These are phyloP conservation scores for Rhabdophis nuchalis DNA, from an alignment of 2,797 vertebrate species.

Conservation along the genomic window DNA sequence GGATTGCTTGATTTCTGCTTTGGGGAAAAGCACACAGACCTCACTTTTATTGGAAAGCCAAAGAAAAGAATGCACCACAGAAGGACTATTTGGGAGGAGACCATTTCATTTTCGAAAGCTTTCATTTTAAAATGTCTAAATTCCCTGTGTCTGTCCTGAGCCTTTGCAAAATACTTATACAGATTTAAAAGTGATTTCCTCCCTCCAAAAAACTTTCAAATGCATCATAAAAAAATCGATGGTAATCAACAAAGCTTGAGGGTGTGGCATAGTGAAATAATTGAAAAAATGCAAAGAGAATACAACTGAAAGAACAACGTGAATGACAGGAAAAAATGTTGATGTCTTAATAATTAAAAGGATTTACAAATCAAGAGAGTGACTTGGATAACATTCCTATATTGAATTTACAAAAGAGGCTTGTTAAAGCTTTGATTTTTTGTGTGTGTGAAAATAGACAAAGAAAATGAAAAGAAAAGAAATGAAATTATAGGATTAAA, in stretches of 20 bases:
- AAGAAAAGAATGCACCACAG: not conserved
- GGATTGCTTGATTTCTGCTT: slow-evolving; percentile 3
- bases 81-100: not conserved
- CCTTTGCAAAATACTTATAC: not conserved
- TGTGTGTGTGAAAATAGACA: not conserved
- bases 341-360: not conserved
- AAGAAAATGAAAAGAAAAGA: not conserved
- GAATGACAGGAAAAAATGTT: not conserved
- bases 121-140: not conserved
- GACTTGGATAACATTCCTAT: not conserved
- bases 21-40: not conserved
- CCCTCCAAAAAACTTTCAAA: not conserved
- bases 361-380: not conserved
- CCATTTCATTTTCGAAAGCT: not conserved
- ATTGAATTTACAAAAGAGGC: not conserved
- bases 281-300: not conserved
- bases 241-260: not conserved
- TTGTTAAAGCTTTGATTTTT: not conserved
- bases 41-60: not conserved
- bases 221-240: not conserved
- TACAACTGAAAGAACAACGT: not conserved
- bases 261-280: not conserved
- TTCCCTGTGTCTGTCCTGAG: not conserved
- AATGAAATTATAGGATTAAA: not conserved
- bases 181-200: not conserved